A percentile compares a stretch with the other conserved stretches of the same genome.
These are phyloP conservation scores for Oreocharis arfaki DNA, from an alignment of 2,113 vertebrate genomes.

Conservation along the genomic window DNA sequence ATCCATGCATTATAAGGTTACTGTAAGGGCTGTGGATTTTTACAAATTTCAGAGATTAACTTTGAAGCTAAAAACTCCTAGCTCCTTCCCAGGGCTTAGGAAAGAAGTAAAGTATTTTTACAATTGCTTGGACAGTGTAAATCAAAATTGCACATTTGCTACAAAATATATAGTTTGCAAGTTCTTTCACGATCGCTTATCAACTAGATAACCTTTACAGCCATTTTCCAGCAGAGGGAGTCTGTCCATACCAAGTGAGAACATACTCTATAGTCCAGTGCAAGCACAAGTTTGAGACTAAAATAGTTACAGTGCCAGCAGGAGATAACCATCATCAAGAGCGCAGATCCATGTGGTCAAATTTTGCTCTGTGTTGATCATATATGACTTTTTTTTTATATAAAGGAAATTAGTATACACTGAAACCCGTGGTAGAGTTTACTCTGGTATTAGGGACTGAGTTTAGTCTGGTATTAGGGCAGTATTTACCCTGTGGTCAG, in stretches of 20 bases:
- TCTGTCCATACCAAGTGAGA: neutral
- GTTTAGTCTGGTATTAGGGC: neutral
- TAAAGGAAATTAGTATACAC: neutral
- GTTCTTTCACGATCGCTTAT: neutral
- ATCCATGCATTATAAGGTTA: neutral
- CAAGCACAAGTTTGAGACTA: neutral
- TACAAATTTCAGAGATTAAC: neutral
- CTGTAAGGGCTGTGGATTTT: neutral
- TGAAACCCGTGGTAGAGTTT: neutral
- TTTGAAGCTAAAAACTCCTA: neutral
- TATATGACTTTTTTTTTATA: neutral
- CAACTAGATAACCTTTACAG: neutral
- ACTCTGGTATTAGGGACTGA: neutral
- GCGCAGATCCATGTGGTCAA: neutral
- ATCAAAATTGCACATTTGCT: neutral
- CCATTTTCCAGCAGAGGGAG: slow-evolving; percentile 38
- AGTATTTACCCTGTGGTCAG: accelerated
- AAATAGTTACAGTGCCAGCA: neutral
- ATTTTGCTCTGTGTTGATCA: neutral
- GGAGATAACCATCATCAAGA: neutral
- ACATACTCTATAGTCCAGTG: accelerated
- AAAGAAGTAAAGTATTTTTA: neutral
- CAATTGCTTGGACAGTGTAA: neutral
- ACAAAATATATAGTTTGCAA: neutral
- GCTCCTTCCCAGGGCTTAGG: neutral